Evolutionary conservation across 2,888 invertebrate species (phyloP).

Genomic region (Xestia rhomboidea): DNA sequence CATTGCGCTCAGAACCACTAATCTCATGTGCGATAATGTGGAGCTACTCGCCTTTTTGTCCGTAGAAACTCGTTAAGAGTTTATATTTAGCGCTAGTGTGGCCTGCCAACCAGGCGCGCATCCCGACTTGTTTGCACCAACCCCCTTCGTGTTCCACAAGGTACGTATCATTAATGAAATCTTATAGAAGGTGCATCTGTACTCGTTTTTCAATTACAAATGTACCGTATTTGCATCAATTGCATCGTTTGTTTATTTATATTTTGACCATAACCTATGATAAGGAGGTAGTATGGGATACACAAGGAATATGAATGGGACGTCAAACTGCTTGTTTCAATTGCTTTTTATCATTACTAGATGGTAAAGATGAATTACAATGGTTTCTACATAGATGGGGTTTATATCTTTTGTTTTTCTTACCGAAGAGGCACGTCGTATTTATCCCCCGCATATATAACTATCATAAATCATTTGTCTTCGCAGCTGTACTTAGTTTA

Average conservation of each 20-base stretch:
- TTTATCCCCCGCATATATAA: conserved; percentile 3
- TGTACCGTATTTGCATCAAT: conserved; percentile 13
- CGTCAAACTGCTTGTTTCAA: background rate
- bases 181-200: conserved; percentile 25
- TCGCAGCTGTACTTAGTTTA: conserved; percentile 17
- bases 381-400: background rate
- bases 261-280: background rate
- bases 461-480: conserved; percentile 37
- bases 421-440: background rate
- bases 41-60: conserved; percentile 56
- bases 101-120: conserved; percentile 77
- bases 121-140: conserved; percentile 73
- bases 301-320: background rate
- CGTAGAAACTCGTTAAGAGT: conserved; percentile 71
- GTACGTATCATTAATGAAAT: conserved; percentile 45
- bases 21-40: conserved; percentile 56
- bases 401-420: conserved; percentile 23
- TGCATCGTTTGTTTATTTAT: conserved; percentile 1
- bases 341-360: conserved; percentile 4
- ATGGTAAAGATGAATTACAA: background rate
- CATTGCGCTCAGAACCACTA: conserved; percentile 41
- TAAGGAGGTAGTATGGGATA: background rate
- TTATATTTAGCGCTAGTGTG: conserved; percentile 78
- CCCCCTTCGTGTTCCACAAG: conserved; percentile 56
- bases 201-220: conserved; percentile 5